phyloP scores from a whole-genome alignment of 2,888 invertebrate species.

The Scrobipalpa costella region DNA sequence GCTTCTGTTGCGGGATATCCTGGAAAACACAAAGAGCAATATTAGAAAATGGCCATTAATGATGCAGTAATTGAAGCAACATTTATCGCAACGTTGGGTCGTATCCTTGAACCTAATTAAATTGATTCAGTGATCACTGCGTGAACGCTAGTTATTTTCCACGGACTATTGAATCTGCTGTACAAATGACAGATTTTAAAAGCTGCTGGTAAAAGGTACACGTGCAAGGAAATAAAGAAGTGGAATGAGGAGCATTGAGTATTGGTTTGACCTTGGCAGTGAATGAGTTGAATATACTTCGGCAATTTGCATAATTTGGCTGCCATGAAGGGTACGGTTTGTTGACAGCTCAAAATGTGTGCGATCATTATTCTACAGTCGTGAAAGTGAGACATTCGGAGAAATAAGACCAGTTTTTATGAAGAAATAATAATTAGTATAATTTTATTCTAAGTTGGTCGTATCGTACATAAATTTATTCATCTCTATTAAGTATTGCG shows the following conservation, averaged over 20 bases:
- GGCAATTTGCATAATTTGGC: conserved; percentile 35
- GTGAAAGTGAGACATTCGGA: background rate
- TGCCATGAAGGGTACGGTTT: background rate
- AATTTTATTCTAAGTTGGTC: too few relatives aligned
- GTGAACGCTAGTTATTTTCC: conserved; percentile 19
- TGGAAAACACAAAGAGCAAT: conserved; percentile 50
- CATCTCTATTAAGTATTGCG: background rate
- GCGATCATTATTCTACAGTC: background rate
- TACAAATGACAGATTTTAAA: background rate
- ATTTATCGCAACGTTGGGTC: conserved; percentile 6
- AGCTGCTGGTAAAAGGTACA: conserved; percentile 46
- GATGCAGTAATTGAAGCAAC: background rate
- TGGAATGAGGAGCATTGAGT: conserved; percentile 39
- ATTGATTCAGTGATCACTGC: conserved; percentile 18
- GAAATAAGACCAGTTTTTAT: too few relatives aligned
- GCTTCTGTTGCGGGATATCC: conserved; percentile 49
- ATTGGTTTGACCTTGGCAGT: conserved; percentile 57
- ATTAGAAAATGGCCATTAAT: conserved; percentile 34
- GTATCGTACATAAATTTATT: background rate
- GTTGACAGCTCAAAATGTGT: background rate
- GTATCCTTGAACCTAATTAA: conserved; percentile 21
- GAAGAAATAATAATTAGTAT: too few relatives aligned
- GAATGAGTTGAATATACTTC: conserved; percentile 42
- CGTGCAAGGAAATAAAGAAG: conserved; percentile 32
- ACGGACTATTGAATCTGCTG: conserved; percentile 14